Conservation (phyloP, 2,888 invertebrate genomes). For the Eurois occulta region DNA sequence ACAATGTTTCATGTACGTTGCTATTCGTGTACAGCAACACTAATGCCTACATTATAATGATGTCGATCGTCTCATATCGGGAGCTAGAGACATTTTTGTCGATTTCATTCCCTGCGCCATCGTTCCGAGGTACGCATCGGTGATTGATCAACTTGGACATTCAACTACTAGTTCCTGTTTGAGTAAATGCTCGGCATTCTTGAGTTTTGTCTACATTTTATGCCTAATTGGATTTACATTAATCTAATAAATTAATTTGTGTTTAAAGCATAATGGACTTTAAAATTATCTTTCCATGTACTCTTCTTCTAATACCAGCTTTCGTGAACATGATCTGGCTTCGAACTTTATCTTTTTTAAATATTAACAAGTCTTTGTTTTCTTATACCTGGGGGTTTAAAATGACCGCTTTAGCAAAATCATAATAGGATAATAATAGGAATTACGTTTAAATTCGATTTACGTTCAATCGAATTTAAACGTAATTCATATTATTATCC, state of each 20-base stretch:
- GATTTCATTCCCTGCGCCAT: constrained; percentile 45
- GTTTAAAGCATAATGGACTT: neutral
- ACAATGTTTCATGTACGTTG: neutral
- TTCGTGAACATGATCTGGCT: too few species aligned
- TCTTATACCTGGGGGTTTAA: too few species aligned
- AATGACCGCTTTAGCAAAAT: too few species aligned
- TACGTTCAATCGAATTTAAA: too few species aligned
- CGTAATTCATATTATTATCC: too few species aligned
- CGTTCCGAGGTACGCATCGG: constrained; percentile 21
- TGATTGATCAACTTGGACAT: constrained; percentile 58
- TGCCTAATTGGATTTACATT: neutral
- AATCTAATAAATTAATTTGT: neutral
- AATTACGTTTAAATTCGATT: too few species aligned
- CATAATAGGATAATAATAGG: too few species aligned
- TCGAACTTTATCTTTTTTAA: too few species aligned
- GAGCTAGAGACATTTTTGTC: constrained; percentile 58
- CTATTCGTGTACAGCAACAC: constrained; percentile 36
- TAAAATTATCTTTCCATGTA: too few species aligned
- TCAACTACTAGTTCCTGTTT: constrained; percentile 46
- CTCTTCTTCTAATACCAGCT: too few species aligned
- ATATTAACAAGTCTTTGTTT: too few species aligned
- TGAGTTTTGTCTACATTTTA: constrained; percentile 31
- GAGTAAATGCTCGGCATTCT: constrained; percentile 49
- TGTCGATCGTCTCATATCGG: constrained; percentile 60
- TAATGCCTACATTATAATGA: constrained; percentile 63